Evolutionary conservation across 1,140 invertebrate species (phyloP).

Genomic region (Pemphigus obesinymphae): DNA sequence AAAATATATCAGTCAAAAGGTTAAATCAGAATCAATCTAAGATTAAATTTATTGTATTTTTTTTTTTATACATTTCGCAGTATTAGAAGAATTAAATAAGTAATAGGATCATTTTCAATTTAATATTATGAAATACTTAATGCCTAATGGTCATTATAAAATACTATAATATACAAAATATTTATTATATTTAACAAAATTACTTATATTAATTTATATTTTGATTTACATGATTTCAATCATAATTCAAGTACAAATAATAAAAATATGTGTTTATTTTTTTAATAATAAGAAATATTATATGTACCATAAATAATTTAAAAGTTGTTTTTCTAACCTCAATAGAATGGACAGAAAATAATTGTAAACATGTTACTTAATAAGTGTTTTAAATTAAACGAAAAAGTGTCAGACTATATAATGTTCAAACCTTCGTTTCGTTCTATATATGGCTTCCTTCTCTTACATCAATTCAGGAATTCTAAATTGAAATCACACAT

Average conservation of each 20-base stretch:
- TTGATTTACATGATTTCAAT: background rate
- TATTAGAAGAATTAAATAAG: background rate
- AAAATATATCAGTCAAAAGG: background rate
- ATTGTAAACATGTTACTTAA: conserved; percentile 1
- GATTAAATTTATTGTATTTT: background rate
- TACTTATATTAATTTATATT: background rate
- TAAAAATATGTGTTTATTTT: background rate
- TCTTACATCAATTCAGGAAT: background rate
- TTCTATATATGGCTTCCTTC: background rate
- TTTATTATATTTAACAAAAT: no score
- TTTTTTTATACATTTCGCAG: no score
- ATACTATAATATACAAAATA: background rate
- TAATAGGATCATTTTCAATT: background rate
- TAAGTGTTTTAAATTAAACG: background rate
- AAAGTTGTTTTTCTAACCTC: background rate
- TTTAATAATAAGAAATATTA: background rate
- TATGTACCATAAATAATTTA: no score
- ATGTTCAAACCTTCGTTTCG: background rate
- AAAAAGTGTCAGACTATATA: background rate
- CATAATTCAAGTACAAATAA: background rate
- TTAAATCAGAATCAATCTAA: background rate
- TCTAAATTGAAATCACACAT: background rate
- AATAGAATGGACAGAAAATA: background rate
- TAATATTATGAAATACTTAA: background rate
- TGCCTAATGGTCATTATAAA: background rate